Conservation (phyloP, 2,113 vertebrate genomes). For the Agapornis roseicollis region DNA sequence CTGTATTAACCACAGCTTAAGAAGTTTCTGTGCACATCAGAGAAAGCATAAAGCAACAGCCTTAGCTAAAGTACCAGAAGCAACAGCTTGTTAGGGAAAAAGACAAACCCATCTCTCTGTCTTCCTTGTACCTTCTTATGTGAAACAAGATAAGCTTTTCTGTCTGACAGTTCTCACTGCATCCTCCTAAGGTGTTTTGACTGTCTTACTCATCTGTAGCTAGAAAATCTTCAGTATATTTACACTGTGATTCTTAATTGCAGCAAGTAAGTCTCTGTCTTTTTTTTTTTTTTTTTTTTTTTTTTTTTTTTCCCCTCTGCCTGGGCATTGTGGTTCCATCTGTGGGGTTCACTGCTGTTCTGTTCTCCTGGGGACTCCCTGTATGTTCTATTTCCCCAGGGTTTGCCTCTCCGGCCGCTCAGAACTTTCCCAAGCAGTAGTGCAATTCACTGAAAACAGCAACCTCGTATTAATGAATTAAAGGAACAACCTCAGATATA, state of each 20-base stretch:
- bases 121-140: fast-evolving
- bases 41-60: not conserved
- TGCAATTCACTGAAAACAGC: not conserved
- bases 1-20: not conserved
- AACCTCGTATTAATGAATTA: not conserved
- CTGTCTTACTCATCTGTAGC: not conserved
- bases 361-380: not conserved
- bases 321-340: not conserved
- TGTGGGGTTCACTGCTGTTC: not conserved
- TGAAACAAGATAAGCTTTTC: not conserved
- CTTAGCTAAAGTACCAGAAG: not conserved
- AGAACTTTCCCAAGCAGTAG: not conserved
- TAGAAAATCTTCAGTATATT: not conserved
- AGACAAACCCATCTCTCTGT: not conserved
- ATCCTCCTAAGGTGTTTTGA: not conserved
- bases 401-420: not conserved
- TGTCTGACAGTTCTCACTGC: not conserved
- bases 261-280: not conserved
- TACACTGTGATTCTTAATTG: not conserved
- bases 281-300: not conserved
- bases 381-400: fast-evolving
- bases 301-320: fast-evolving
- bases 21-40: not conserved
- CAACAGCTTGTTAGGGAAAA: not conserved
- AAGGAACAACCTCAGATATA: fast-evolving